A percentile compares a stretch with the other conserved stretches of the same genome.
Conservation (phyloP, 2,113 vertebrate genomes). For the Acanthisitta chloris region DNA sequence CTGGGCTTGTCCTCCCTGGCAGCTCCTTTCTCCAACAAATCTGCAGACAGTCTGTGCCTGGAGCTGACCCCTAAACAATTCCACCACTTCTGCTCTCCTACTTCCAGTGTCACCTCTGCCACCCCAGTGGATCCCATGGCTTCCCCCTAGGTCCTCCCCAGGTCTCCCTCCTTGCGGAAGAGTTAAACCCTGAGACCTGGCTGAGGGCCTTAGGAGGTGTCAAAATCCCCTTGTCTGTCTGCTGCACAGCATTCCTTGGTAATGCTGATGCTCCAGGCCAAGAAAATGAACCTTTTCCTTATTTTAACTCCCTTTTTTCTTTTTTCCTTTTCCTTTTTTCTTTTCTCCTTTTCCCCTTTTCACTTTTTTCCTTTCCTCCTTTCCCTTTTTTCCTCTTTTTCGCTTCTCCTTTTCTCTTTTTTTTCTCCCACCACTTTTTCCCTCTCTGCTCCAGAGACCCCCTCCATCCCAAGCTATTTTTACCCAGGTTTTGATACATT, state of each 20-base stretch:
- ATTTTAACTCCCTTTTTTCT: not conserved
- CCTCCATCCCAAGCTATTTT: slow-evolving; percentile 39
- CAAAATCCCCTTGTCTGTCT: not conserved
- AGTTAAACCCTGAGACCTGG: not conserved
- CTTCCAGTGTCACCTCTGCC: not conserved
- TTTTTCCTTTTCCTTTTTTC: accelerated
- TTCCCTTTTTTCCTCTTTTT: not conserved
- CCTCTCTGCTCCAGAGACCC: not conserved
- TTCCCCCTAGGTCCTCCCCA: not conserved
- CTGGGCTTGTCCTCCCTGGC: accelerated
- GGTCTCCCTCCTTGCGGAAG: not conserved
- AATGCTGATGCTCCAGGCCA: not conserved
- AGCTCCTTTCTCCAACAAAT: not conserved
- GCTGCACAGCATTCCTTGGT: not conserved
- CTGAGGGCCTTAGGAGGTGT: not conserved
- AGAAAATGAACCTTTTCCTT: not conserved
- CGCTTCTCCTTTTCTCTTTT: not conserved
- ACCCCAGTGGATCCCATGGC: accelerated
- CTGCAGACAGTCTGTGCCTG: accelerated
- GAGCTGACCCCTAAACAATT: not conserved
- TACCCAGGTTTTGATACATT: slow-evolving; percentile 31
- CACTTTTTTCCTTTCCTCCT: not conserved
- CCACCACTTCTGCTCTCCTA: accelerated
- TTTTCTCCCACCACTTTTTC: accelerated
- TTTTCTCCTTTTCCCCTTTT: not conserved